Evolutionary conservation across 2,797 vertebrate species (phyloP), one percentile per base, ranked within the genome.

Genomic region (Artibeus jamaicensis): DNA sequence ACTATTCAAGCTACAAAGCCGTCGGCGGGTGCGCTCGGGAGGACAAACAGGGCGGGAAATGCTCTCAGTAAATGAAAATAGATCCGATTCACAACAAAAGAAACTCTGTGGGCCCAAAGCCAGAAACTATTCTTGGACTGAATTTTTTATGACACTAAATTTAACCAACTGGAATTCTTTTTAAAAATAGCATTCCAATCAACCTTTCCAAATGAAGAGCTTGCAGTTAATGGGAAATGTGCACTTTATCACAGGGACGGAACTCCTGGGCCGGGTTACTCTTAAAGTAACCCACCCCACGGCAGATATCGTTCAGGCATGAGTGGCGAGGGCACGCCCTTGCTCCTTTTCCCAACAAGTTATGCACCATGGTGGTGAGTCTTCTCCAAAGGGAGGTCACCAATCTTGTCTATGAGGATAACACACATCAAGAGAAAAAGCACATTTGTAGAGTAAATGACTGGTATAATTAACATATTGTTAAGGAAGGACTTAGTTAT

Each of bases 121-220:
- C 94, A 97, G 86, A 86, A 92, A 65, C 86, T 97, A 89, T 95
- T 96, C 86, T 94, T 76, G 67, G 55, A 42, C n/a, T 34, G 73
- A 86, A 21, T 55, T 79, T 85, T 67, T 86, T 48, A 37, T 48
- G 37, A 85, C 55, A 70, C 59, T 95, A 91, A 96, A 96, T 96
- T 92, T 96, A 97, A 77, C 83, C 46, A 65, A 85, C 83, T 94
- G 86, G 37, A 85, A 92, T 93, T 86, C 48, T 88, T 94, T 95
- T 92, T 65, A 39, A 59, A 97, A 97, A 82, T 39, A 96, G 19
- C 24, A 82, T 86, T 86, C 55, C 87, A 88, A 77, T 96, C 76
- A 95, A 71, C 6, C 83, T 95, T 95, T 95, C 59, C 88, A 93
- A 86, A 91, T 89, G 65, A 97, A 91, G 77, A 85, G 93, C 86